Base-by-base conservation (phyloP, 1,140 invertebrate genomes). In the Papilio polyxenes region DNA sequence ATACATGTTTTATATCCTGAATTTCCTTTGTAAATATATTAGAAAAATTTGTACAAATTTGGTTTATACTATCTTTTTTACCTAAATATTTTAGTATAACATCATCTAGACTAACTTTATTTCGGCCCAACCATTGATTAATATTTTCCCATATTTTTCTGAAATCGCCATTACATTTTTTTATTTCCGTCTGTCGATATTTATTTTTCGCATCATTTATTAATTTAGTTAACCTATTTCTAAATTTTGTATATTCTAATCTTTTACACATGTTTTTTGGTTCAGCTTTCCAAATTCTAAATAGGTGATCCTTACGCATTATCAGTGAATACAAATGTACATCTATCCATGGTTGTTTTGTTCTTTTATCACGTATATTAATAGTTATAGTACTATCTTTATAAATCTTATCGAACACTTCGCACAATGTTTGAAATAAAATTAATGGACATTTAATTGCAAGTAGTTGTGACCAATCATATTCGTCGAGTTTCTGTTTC, bases 141-240 rank as follows among this genome's bases (percentile, higher is more conserved):
- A 88, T 82, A 23, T 80, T 75, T 37, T 13, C 31, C 86, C 83
- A 87, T 81, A 88, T 83, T 81, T 85, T 86, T 62, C 83, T 84
- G 53, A 56, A 81, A 83, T 87, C 86, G 13, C 83, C 85, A 7
- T 85, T 84, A 85, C 83, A 86, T n/a, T 83, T 81, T 69, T 69
- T 69, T 78, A 87, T 81, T 81, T 40, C 40, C 40, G 40, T 40
- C 40, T 40, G 40, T 40, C 40, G 40, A 40, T 40, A 40, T 6
- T 80, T 85, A 83, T 87, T 87, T 85, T 83, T 87, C 17, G 84
- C 84, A 11, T 72, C 51, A 82, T 85, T 86, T 84, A 88, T 82
- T 23, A 83, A n/a, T 84, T 85, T 87, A 59, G 83, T 84, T 59
- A 84, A 51, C 59, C 82, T 85, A 85, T 87, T 88, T 74, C 85